Conservation (phyloP, 2,797 vertebrate species). For the Threskiornis aethiopicus region DNA sequence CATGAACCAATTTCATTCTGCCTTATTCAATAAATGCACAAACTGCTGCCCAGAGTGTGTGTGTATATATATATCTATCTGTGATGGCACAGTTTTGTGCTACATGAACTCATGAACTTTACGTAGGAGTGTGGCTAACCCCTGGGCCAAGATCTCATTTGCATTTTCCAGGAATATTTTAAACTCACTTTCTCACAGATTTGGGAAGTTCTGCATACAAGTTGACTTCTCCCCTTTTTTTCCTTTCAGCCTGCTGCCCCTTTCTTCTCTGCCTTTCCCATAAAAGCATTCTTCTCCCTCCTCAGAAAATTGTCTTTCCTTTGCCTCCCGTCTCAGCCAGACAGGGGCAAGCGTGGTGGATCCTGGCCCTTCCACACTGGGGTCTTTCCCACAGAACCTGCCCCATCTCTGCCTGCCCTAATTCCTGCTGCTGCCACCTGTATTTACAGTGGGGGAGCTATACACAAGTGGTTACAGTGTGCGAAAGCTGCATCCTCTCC, state of each 20-base stretch:
- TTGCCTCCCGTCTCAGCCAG: background rate
- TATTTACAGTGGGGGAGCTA: background rate
- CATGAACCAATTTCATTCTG: background rate
- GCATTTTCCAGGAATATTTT: background rate
- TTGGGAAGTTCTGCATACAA: background rate
- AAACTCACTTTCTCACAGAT: background rate
- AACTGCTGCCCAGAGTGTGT: background rate
- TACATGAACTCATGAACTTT: background rate
- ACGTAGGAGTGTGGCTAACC: background rate
- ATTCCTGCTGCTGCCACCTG: background rate
- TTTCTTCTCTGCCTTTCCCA: background rate
- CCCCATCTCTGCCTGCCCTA: too few relatives aligned
- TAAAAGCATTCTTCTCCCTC: background rate
- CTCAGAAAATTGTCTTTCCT: background rate
- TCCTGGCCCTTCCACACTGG: background rate
- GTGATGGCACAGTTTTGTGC: background rate
- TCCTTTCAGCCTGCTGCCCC: background rate
- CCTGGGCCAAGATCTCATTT: background rate
- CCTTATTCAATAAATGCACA: background rate
- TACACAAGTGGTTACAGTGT: fast-evolving
- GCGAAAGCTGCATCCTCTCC: background rate
- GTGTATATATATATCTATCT: background rate
- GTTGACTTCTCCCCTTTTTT: background rate
- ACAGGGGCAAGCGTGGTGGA: fast-evolving
- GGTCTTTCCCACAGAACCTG: background rate